Base-by-base conservation (phyloP, 1,140 invertebrate species). In the Diuraphis noxia region DNA sequence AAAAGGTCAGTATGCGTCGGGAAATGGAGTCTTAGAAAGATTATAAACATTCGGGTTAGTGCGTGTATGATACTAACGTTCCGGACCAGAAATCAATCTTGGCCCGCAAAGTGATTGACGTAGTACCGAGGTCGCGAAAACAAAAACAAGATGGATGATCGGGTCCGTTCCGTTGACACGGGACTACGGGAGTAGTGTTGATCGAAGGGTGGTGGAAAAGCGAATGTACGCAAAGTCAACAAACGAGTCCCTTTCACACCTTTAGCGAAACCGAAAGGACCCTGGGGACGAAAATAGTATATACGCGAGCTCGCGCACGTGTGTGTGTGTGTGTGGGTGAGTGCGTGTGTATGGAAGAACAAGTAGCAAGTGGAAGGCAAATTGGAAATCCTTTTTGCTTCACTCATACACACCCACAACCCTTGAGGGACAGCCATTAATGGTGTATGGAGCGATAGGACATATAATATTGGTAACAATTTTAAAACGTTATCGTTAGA, bases 141-240 rank as follows among this genome's bases (percentile, higher is more conserved):
- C 89, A 91, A 91, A 91, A 79, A 81, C 40, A 91, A 91, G 89
- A 91, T 91, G 89, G 77, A 91, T 91, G 63, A 91, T 91, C 41
- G 21, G 46, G 43, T 10, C 85, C 23, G 86, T 52, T 52, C 49
- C 41, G 30, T 38, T 81, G 79, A 84, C 49, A 49, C n/a, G 43
- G 43, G 79, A 81, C 56, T 72, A 17, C 30, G 30, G 30, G 84
- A 86, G 41, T 34, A 85, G 84, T 36, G 49, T 36, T 56, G 46
- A 63, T 88, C 86, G 86, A 56, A 38, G 36, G 36, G 36, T 19
- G n/a, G 43, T 6, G 40, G 86, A 4, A 25, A 30, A n/a, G 86
- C 49, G 86, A 25, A 2, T 52, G 72, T 46, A 91, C 72, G 89
- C 43, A 91, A 91, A 81, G 77, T 43, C 77, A 81, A 91, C 89